Evolutionary conservation across 1,140 invertebrate species (phyloP).

Genomic region (Ceratitis capitata): DNA sequence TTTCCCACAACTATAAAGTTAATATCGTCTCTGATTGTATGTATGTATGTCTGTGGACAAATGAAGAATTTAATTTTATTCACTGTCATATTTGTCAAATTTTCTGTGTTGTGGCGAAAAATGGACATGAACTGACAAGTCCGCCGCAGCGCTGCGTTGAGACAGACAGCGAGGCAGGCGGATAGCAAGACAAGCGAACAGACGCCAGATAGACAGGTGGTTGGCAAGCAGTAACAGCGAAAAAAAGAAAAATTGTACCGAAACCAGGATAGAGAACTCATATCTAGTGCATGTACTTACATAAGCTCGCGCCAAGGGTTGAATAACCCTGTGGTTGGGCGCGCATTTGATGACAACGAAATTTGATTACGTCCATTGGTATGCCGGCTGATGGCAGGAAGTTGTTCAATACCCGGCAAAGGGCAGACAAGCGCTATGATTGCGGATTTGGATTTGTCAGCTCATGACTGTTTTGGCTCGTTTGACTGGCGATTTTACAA

Average conservation of each 20-base stretch:
- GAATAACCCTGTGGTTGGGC: background rate
- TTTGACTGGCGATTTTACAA: background rate
- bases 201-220: background rate
- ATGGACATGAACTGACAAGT: slow-evolving; percentile 7
- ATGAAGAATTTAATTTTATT: slow-evolving; percentile 27
- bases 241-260: no score
- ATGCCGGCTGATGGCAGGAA: background rate
- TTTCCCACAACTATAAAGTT: no score
- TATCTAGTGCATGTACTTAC: background rate
- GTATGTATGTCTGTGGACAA: background rate
- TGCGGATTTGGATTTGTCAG: background rate
- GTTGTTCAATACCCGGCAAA: background rate
- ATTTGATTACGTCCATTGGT: slow-evolving; percentile 12
- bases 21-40: background rate
- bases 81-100: slow-evolving; percentile 35
- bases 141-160: background rate
- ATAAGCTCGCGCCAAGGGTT: background rate
- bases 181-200: no score
- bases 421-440: background rate
- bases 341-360: slow-evolving; percentile 23
- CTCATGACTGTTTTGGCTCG: background rate
- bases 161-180: background rate
- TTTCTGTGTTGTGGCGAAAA: background rate
- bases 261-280: background rate
- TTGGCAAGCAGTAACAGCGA: background rate